Evolutionary conservation across 2,797 vertebrate genomes (phyloP).

Genomic region (Trachops cirrhosus): DNA sequence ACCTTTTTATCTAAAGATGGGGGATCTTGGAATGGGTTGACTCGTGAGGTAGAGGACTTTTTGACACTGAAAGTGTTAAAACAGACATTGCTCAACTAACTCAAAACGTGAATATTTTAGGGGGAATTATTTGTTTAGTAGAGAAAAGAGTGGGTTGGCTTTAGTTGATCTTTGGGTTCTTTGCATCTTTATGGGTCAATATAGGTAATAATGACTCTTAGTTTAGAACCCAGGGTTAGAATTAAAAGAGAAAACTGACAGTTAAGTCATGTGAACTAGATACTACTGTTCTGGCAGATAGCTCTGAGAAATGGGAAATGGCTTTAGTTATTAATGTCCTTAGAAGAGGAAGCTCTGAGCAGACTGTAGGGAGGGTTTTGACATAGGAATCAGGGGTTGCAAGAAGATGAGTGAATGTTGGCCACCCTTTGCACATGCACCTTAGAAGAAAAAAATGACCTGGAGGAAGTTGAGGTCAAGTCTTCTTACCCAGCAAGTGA

Average conservation of each 20-base stretch:
- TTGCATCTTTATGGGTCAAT: neutral
- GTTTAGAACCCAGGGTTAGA: constrained; percentile 58
- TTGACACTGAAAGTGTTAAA: constrained; percentile 38
- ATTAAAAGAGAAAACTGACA: constrained; percentile 59
- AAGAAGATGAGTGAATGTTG: constrained; percentile 39
- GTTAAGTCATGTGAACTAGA: constrained; percentile 68
- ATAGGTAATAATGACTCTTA: neutral
- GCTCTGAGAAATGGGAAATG: constrained; percentile 72
- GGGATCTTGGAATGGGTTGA: neutral
- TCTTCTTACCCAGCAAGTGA: constrained; percentile 7
- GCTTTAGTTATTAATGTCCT: constrained; percentile 35
- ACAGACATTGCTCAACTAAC: neutral
- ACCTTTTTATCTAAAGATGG: neutral
- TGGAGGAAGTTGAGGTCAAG: constrained; percentile 46
- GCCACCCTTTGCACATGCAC: neutral
- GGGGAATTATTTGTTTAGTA: constrained; percentile 31
- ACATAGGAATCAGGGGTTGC: constrained; percentile 12
- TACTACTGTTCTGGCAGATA: constrained; percentile 55
- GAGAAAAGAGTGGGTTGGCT: neutral
- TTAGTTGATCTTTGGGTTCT: neutral
- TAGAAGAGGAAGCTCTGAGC: constrained; percentile 64
- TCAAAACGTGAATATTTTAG: neutral
- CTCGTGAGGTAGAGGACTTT: neutral
- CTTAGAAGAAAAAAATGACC: constrained; percentile 42
- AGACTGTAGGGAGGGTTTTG: constrained; percentile 19